Evolutionary conservation across 2,113 vertebrate genomes (phyloP), one percentile per base, ranked within the genome.

Genomic region (Cyprinus carpio): DNA sequence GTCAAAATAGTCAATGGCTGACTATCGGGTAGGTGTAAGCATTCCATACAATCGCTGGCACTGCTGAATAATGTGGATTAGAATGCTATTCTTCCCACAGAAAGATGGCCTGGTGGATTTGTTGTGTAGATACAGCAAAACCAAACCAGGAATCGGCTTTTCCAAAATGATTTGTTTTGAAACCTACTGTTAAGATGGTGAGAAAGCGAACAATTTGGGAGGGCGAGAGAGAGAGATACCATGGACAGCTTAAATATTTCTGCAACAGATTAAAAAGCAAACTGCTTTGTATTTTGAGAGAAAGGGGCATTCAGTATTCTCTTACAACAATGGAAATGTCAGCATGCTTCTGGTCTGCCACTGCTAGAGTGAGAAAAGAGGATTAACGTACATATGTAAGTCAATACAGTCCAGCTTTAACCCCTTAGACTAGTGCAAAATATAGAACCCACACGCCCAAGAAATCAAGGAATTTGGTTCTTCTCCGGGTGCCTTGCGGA

Each of bases 311-410:
- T 86, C 69, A 65, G 64, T 13, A 31, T 74, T 29, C 31, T 84
- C 20, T 10, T 64, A 9, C 60, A 76, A 27, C 49, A 65, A 72
- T 86, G 77, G 46, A 90, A 81, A 84, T 81, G 84, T 75, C 83
- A 87, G 77, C 40, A 7, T 87, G 84, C 46, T 49, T 82, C 37
- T 82, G 83, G 34, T 81, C 62, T 80, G 56, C 60, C 81, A 74
- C 71, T 80, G 56, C 75, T 75, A 74, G 75, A 58, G 37, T 81
- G 62, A 87, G 83, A 40, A 84, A 88, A 88, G 83, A 83, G 77
- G 88, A 87, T 90, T 87, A 85, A 72, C 81, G 81, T 82, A 85
- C 81, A 89, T 75, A 67, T 85, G 83, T 71, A 71, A 87, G 72
- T 85, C 79, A 82, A 85, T 31, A 18, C 34, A 64, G 67, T 85